Evolutionary conservation across 2,797 vertebrate genomes (phyloP), one percentile per base, ranked within the genome.

Genomic region (Catamblyrhynchus diadema): DNA sequence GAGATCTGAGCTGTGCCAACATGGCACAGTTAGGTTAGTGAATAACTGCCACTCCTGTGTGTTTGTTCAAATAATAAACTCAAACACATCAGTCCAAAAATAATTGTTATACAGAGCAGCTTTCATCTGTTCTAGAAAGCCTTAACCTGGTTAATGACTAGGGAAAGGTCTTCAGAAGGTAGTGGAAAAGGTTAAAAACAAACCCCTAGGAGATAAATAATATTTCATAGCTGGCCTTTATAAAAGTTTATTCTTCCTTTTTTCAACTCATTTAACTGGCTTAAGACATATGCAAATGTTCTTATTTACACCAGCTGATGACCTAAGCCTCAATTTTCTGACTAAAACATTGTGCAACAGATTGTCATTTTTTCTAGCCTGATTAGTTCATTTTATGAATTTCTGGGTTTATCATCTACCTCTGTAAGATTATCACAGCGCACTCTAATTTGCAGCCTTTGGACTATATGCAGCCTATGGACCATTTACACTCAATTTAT

Each of bases 191-290:
- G 11, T 48, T 86, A 28, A 83, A 48, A 22, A 69, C 10, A 74
- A 59, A 0, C 2, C 8, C 10, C 2, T 2, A 59, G 18, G 39
- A 53, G 14, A 24, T 1, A 62, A 37, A 48, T n/a, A 12, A 14
- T 69, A 61, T 69, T 86, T 51, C 12, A 7, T 41, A 61, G 6
- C 13, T 79, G n/a, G n/a, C 1, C 1, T 65, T 75, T 9, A 8
- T 42, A 50, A 44, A 10, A 41, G 11, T 81, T 79, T 60, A 10
- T 65, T 86, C 54, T 84, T 90, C 27, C 21, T 82, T 79, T 86
- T 48, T 83, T 73, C 75, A 42, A 39, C 15, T 54, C 9, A 24
- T 67, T 78, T 73, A 65, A 39, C 8, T 41, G 24, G 28, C 18
- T 44, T 80, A 67, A 77, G 6, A 45, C 14, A 57, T 9, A 61